Percentiles rank a stretch among this genome's conserved stretches.
These are phyloP conservation scores for Tribolium freemani DNA, from an alignment of 2,888 invertebrate species.

Conservation along the genomic window DNA sequence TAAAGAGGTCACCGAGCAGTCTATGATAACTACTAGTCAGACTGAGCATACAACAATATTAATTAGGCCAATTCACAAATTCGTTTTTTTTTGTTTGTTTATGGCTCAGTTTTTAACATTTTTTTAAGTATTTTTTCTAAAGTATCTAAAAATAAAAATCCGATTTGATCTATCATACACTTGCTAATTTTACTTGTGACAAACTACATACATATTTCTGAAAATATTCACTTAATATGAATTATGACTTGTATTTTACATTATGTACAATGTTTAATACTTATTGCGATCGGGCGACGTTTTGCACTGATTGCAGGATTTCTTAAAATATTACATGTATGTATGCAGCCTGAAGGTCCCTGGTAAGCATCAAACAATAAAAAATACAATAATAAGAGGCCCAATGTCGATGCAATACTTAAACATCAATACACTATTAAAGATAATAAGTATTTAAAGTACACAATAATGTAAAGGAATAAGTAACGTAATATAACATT, in stretches of 20 bases:
- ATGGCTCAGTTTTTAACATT: slow-evolving; percentile 32
- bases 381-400: slow-evolving; percentile 41
- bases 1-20: slow-evolving; percentile 58
- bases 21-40: slow-evolving; percentile 52
- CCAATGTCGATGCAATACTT: slow-evolving; percentile 44
- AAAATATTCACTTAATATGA: slow-evolving; percentile 54
- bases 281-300: slow-evolving; percentile 63
- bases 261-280: slow-evolving; percentile 57
- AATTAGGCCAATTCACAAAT: slow-evolving; percentile 44
- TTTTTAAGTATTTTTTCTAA: slow-evolving; percentile 45
- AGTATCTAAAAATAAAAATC: slow-evolving; percentile 55
- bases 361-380: slow-evolving; percentile 31
- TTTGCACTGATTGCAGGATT: slow-evolving; percentile 50
- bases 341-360: slow-evolving; percentile 46
- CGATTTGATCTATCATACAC: slow-evolving; percentile 48
- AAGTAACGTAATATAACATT: slow-evolving; percentile 40
- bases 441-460: slow-evolving; percentile 37
- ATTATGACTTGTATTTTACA: slow-evolving; percentile 43
- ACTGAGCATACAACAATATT: slow-evolving; percentile 43
- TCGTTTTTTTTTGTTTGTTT: slow-evolving; percentile 44
- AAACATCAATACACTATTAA: slow-evolving; percentile 44
- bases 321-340: slow-evolving; percentile 47
- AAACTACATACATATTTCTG: slow-evolving; percentile 53
- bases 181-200: slow-evolving; percentile 35
- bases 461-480: slow-evolving; percentile 31